phyloP scores from a whole-genome alignment of 2,797 vertebrate species.

The Hydrolagus colliei region DNA sequence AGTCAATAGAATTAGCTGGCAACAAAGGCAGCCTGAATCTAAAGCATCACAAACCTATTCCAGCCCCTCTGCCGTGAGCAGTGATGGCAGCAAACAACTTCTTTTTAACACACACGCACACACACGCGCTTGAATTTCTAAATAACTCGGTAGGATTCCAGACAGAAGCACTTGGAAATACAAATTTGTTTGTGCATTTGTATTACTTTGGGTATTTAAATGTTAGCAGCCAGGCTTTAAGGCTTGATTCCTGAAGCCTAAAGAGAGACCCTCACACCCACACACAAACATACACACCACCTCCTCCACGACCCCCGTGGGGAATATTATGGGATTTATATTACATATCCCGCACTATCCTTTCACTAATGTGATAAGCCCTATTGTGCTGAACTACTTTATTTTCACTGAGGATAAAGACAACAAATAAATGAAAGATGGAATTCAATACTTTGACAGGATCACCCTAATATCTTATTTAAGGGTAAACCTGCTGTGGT shows the following conservation, averaged over 20 bases:
- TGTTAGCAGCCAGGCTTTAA: neutral
- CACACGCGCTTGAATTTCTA: neutral
- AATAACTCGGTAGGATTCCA: neutral
- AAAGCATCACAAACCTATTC: neutral
- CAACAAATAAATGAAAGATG: slow-evolving; percentile 28
- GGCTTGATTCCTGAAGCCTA: neutral
- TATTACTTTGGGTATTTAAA: neutral
- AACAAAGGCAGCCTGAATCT: neutral
- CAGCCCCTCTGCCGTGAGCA: neutral
- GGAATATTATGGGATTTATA: neutral
- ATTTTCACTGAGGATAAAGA: slow-evolving; percentile 17
- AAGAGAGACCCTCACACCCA: neutral
- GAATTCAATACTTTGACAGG: neutral
- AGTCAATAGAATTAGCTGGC: neutral
- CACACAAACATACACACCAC: too few relatives aligned
- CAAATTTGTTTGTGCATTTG: neutral
- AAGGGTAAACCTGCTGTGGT: neutral
- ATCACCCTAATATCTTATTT: slow-evolving; percentile 3
- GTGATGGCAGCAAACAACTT: neutral
- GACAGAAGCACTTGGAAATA: neutral
- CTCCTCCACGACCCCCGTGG: neutral
- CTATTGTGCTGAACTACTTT: slow-evolving; percentile 14
- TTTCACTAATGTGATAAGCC: slow-evolving; percentile 24
- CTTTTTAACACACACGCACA: neutral
- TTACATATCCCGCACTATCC: slow-evolving; percentile 24